Conservation (phyloP, 2,113 vertebrate species). For the Indicator maculatus region DNA sequence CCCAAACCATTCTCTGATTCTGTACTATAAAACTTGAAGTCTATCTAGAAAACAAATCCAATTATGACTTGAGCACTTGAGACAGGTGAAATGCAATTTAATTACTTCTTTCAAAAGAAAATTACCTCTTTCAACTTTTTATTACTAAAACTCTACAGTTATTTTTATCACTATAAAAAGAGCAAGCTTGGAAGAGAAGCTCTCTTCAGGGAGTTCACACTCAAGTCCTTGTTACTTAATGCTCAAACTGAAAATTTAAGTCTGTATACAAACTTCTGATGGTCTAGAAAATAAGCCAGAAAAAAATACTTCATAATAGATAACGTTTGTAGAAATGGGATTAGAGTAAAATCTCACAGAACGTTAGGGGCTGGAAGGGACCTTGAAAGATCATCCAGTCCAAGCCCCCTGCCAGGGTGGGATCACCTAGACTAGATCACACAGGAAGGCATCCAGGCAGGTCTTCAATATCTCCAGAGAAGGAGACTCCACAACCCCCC, state of each 20-base stretch:
- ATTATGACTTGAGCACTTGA: background rate
- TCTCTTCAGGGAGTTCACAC: background rate
- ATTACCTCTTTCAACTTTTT: background rate
- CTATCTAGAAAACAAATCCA: constrained; percentile 12
- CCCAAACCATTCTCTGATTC: too few relatives aligned
- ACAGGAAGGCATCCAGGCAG: too few relatives aligned
- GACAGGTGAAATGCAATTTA: constrained; percentile 29
- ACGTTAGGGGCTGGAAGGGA: too few relatives aligned
- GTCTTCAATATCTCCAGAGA: too few relatives aligned
- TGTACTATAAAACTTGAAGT: background rate
- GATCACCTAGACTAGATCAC: too few relatives aligned
- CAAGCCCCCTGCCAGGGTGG: too few relatives aligned
- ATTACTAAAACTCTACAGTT: background rate
- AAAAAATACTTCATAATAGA: background rate
- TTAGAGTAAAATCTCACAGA: background rate
- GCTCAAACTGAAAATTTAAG: background rate
- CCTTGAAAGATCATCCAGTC: too few relatives aligned
- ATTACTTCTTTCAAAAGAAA: constrained; percentile 28
- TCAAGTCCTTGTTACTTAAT: background rate
- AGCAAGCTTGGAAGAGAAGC: background rate
- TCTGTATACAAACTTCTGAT: background rate
- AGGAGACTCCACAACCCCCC: too few relatives aligned
- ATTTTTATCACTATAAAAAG: constrained; percentile 26
- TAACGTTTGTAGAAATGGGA: background rate
- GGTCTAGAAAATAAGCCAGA: background rate